Evolutionary conservation across 2,797 vertebrate species (phyloP).

Genomic region (Lagodon rhomboides): DNA sequence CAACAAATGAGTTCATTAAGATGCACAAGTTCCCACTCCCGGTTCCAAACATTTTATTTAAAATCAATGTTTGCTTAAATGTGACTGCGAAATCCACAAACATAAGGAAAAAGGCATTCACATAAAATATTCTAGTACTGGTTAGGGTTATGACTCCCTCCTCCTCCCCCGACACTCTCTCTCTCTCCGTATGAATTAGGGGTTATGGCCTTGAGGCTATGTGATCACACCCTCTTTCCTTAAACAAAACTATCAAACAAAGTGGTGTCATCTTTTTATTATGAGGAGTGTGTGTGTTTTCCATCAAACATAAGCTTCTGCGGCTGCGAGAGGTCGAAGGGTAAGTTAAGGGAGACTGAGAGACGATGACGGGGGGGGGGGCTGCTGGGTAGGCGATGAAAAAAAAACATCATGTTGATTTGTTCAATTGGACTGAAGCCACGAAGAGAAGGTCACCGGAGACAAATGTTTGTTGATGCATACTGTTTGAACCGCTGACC

Average conservation of each 20-base stretch:
- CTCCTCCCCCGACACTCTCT: not conserved
- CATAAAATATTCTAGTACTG: not conserved
- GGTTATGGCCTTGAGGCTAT: not conserved
- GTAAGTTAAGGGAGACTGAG: conserved; percentile 37
- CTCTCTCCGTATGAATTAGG: not conserved
- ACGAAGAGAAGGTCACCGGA: conserved; percentile 64
- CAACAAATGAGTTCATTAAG: conserved; percentile 2
- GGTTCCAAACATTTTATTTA: too few species aligned
- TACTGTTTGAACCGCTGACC: conserved; percentile 68
- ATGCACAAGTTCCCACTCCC: too few species aligned
- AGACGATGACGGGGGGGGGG: conserved; percentile 19
- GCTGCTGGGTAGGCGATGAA: not conserved
- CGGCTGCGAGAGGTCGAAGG: conserved; percentile 28
- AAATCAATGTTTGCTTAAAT: not conserved
- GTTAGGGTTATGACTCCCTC: conserved; percentile 1
- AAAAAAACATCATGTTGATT: conserved; percentile 57
- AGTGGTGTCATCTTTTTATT: conserved; percentile 47
- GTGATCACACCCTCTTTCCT: conserved; percentile 2
- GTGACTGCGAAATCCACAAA: conserved; percentile 11
- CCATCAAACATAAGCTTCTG: conserved; percentile 37
- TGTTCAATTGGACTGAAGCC: conserved; percentile 68
- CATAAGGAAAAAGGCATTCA: not conserved
- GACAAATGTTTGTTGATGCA: conserved; percentile 69
- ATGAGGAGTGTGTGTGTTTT: conserved; percentile 28
- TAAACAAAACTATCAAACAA: conserved; percentile 45